Conservation (phyloP, 92 coral and sea anemone genomes). For the Virgularia gustaviana region DNA sequence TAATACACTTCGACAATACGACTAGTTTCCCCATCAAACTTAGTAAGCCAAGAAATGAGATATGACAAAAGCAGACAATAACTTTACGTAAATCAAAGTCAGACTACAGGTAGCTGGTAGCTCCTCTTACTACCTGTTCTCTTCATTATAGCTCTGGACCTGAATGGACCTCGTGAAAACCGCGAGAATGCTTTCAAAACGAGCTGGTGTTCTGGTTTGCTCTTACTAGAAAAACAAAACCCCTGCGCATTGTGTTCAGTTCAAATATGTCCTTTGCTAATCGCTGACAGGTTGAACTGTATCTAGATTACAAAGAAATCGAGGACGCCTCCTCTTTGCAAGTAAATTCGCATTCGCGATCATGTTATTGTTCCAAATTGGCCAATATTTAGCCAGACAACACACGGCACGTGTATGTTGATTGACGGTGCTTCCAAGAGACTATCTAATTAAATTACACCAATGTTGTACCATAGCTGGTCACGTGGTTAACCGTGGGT, state of each 20-base stretch:
- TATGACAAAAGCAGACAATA: too few relatives aligned
- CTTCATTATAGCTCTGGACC: conserved; percentile 6
- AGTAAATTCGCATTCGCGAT: conserved; percentile 16
- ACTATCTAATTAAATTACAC: conserved; percentile 32
- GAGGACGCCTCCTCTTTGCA: background rate
- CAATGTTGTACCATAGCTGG: background rate
- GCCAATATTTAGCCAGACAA: conserved; percentile 29
- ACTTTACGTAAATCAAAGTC: too few relatives aligned
- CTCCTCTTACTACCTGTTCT: background rate
- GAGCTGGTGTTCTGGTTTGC: conserved; percentile 20
- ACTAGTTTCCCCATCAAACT: too few relatives aligned
- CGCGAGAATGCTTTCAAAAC: conserved; percentile 3
- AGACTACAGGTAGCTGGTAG: too few relatives aligned
- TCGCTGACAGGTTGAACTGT: background rate
- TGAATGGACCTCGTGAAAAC: conserved; percentile 35
- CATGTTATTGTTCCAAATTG: conserved; percentile 27
- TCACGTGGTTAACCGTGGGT: conserved; percentile 32
- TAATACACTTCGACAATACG: too few relatives aligned
- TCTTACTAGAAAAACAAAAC: background rate
- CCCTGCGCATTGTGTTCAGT: too few relatives aligned
- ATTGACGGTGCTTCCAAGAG: conserved; percentile 11
- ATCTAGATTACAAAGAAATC: background rate
- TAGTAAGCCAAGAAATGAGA: too few relatives aligned
- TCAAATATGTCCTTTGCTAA: background rate
- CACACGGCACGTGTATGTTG: conserved; percentile 34